A percentile compares a stretch with the other conserved stretches of the same genome.
Conservation (phyloP, 2,113 vertebrate species). For the Helogale parvula region DNA sequence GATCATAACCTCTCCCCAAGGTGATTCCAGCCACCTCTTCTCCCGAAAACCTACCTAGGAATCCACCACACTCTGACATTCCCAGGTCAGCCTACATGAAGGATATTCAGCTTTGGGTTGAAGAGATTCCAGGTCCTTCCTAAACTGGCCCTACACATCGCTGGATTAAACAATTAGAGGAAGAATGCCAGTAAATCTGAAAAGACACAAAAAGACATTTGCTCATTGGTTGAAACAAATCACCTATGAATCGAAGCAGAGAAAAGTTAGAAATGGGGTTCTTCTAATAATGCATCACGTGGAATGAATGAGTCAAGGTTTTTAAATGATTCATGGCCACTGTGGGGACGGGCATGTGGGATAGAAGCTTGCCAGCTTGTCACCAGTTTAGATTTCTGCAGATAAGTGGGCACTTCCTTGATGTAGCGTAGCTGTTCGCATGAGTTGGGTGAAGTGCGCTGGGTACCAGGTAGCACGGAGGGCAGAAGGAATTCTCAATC, state of each 20-base stretch:
- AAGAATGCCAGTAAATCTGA: neutral
- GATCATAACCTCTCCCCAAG: neutral
- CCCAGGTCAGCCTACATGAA: neutral
- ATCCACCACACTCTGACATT: fast-evolving
- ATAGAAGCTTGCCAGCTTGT: too few relatives aligned
- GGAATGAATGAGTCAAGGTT: neutral
- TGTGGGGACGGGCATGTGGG: too few relatives aligned
- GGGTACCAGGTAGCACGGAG: neutral
- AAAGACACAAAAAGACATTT: neutral
- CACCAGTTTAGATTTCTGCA: neutral
- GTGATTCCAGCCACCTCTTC: too few relatives aligned
- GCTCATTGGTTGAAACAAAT: neutral
- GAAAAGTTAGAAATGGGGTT: neutral
- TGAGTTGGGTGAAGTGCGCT: neutral
- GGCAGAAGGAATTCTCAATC: fast-evolving
- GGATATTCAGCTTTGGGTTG: neutral
- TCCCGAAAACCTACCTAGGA: fast-evolving
- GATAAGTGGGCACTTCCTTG: neutral
- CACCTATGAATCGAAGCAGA: neutral
- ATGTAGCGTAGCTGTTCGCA: neutral
- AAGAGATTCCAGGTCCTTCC: neutral
- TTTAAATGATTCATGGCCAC: neutral
- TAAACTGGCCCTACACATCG: neutral
- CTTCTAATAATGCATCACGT: neutral
- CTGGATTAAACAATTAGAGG: neutral